phyloP scores from a whole-genome alignment of 2,113 vertebrate species.

The Rutilus rutilus region DNA sequence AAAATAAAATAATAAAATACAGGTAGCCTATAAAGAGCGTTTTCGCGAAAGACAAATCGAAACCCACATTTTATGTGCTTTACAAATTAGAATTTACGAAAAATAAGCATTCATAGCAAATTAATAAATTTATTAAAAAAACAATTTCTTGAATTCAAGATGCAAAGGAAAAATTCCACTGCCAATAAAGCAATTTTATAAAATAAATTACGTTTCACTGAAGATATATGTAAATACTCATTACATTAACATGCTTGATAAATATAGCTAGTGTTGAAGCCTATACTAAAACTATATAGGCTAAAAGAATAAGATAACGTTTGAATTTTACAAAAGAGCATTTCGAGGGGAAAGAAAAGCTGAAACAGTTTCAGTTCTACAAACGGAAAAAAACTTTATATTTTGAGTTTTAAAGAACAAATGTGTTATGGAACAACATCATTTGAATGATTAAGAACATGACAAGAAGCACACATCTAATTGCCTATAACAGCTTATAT shows the following conservation, averaged over 20 bases:
- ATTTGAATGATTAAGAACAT: background rate
- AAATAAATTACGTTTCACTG: background rate
- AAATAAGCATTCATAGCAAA: background rate
- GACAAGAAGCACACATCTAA: background rate
- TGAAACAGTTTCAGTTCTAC: background rate
- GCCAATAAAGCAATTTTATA: background rate
- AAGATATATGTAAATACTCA: background rate
- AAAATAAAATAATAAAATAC: no score
- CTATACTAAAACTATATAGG: background rate
- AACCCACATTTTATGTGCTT: background rate
- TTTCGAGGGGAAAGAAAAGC: background rate
- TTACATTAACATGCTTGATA: background rate
- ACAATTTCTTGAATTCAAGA: background rate
- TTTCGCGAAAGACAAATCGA: background rate
- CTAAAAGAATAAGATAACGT: background rate
- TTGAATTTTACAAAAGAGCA: background rate
- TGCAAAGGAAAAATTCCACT: background rate
- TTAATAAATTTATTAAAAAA: no score
- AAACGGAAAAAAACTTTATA: background rate
- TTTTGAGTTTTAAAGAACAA: background rate
- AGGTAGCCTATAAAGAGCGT: background rate
- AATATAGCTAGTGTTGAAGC: background rate
- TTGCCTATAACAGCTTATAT: background rate
- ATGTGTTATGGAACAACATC: background rate
- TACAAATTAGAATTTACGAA: background rate